These are phyloP conservation scores for Capreolus pygargus DNA, from an alignment of 2,113 vertebrate species.

Conservation along the genomic window DNA sequence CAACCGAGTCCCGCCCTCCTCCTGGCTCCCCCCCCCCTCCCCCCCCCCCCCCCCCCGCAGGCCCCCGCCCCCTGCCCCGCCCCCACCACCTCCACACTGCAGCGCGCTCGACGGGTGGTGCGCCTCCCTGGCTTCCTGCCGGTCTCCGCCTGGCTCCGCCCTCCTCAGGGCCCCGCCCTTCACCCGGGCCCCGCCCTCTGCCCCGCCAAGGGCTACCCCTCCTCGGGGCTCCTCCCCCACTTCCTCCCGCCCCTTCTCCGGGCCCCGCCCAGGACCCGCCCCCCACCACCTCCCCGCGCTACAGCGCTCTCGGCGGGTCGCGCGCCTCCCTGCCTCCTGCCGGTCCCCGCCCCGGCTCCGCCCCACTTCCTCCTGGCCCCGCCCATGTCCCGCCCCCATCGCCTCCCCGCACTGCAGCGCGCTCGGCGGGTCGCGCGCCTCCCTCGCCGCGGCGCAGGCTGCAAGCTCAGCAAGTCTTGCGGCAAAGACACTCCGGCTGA, in stretches of 20 bases:
- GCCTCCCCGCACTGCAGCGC: conserved; percentile 46
- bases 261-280: neutral
- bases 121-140: neutral
- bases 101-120: conserved; percentile 9
- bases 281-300: neutral
- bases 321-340: conserved; percentile 8
- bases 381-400: neutral
- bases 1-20: too few relatives aligned
- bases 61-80: neutral
- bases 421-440: neutral
- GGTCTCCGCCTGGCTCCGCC: neutral
- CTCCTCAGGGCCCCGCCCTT: too few relatives aligned
- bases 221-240: neutral
- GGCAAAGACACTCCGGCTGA: conserved; percentile 62
- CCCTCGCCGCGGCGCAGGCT: conserved; percentile 28
- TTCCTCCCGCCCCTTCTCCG: neutral
- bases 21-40: neutral
- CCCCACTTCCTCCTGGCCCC: neutral
- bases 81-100: neutral
- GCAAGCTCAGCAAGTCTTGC: conserved; percentile 74
- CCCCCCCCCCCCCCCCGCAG: too few relatives aligned
- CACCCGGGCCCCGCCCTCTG: too few relatives aligned
- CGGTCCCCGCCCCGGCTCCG: neutral
- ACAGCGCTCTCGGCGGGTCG: conserved; percentile 25
- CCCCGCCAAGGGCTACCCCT: too few relatives aligned